Percentiles rank a stretch among this genome's conserved stretches.
Conservation (phyloP, 2,113 vertebrate genomes). For the Smithornis capensis region DNA sequence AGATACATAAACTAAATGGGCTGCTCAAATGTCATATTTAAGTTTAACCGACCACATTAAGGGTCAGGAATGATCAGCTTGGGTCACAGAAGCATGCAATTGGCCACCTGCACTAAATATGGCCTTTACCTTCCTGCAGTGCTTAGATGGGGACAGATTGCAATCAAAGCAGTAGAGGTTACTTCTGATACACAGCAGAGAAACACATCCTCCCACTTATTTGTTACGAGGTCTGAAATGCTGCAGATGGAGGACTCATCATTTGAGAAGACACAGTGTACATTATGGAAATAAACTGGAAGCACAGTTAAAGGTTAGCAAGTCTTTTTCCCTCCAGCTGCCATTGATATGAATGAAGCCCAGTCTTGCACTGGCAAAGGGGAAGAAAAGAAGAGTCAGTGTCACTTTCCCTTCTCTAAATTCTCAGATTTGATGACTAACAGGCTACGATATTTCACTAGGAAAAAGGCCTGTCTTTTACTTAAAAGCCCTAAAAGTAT, state of each 20-base stretch:
- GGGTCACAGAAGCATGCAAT: not conserved
- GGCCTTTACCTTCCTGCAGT: not conserved
- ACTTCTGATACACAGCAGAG: not conserved
- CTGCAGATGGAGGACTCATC: not conserved
- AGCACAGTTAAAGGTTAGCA: conserved; percentile 1
- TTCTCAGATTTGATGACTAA: conserved; percentile 8
- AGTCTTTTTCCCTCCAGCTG: not conserved
- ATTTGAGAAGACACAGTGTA: not conserved
- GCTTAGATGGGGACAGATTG: not conserved
- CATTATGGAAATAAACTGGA: conserved; percentile 2
- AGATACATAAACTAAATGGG: not conserved
- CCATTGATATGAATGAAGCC: not conserved
- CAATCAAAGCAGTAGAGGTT: not conserved
- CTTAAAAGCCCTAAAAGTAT: conserved; percentile 3
- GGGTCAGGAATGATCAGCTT: not conserved
- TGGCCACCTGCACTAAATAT: not conserved
- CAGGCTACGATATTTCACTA: not conserved
- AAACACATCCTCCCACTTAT: not conserved
- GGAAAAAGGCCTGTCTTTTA: not conserved
- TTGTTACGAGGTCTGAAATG: not conserved
- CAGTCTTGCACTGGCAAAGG: not conserved
- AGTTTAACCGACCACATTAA: not conserved
- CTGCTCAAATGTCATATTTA: not conserved
- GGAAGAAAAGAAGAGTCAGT: not conserved
- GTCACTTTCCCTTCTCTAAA: not conserved